Evolutionary conservation across 2,797 vertebrate genomes (phyloP).

Genomic region (Scarus forsteni): DNA sequence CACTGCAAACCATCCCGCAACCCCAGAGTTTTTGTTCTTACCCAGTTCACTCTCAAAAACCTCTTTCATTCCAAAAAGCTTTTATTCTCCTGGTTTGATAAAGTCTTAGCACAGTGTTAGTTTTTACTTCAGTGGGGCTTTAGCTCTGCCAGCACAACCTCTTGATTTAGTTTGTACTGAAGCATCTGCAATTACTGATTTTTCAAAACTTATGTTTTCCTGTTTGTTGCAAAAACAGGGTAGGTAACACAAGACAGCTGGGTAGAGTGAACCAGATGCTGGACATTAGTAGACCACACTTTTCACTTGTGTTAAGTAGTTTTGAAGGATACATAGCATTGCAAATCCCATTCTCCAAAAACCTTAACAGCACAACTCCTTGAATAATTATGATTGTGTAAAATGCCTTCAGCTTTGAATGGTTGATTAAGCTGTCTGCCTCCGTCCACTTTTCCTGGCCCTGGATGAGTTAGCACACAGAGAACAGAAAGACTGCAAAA

Average conservation of each 20-base stretch:
- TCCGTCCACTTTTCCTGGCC: neutral
- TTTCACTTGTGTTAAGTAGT: fast-evolving
- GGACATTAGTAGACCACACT: fast-evolving
- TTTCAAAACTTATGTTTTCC: conserved; percentile 1
- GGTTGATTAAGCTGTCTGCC: conserved; percentile 1
- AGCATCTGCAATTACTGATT: neutral
- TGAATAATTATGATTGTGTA: conserved; percentile 22
- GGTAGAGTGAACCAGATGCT: conserved; percentile 3
- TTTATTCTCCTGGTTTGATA: no score
- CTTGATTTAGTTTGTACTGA: neutral
- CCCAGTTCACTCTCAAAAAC: no score
- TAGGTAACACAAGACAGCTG: conserved; percentile 13
- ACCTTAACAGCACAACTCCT: neutral
- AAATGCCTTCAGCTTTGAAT: conserved; percentile 33
- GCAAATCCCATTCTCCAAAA: fast-evolving
- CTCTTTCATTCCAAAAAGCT: no score
- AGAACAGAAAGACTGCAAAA: conserved; percentile 27
- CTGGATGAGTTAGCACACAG: neutral
- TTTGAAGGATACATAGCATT: fast-evolving
- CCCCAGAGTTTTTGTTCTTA: no score
- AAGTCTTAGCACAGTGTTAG: no score
- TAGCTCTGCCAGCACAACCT: no score
- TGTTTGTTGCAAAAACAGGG: conserved; percentile 25
- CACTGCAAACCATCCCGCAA: no score
- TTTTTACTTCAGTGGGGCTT: no score